Conservation (phyloP, 92 coral and sea anemone species). For the Metridium senile region DNA sequence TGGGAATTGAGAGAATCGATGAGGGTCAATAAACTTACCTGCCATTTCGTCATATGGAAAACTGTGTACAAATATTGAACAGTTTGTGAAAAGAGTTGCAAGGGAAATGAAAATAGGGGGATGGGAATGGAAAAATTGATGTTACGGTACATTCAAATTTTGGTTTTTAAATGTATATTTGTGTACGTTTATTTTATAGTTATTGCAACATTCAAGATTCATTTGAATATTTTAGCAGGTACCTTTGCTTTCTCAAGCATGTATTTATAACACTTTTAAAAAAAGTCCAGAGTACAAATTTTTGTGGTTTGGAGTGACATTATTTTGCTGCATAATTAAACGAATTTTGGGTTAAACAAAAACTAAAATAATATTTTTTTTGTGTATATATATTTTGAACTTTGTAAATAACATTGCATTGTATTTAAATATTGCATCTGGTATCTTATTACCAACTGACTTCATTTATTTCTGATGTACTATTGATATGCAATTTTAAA, state of each 20-base stretch:
- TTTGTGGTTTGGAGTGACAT: background rate
- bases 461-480: too few species aligned
- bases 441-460: too few species aligned
- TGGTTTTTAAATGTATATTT: background rate
- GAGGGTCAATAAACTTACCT: conserved; percentile 6
- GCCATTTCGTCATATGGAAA: too few species aligned
- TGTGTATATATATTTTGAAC: too few species aligned
- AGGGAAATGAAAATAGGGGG: background rate
- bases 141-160: background rate
- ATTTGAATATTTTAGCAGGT: background rate
- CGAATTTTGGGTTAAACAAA: too few species aligned
- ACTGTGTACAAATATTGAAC: background rate
- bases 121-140: background rate
- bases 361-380: too few species aligned
- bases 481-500: too few species aligned
- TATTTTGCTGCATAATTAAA: background rate
- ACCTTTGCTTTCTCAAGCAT: background rate
- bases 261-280: too few species aligned
- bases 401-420: too few species aligned
- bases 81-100: background rate
- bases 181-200: background rate
- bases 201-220: background rate
- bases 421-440: too few species aligned
- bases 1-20: conserved; percentile 45
- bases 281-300: background rate